phyloP scores from a whole-genome alignment of 2,888 invertebrate species.

The Leptinotarsa peninsularis region DNA sequence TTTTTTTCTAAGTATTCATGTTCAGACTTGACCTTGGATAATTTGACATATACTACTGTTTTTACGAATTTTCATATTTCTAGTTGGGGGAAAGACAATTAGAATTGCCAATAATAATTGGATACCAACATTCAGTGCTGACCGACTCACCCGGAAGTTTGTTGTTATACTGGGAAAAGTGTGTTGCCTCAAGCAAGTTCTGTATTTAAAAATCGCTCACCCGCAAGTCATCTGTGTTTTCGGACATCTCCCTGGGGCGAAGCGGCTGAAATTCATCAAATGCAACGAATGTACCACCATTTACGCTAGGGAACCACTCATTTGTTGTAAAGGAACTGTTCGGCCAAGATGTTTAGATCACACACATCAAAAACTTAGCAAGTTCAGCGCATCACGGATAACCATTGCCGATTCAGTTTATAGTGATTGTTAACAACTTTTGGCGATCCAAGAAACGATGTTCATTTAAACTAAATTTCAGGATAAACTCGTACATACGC shows the following conservation, averaged over 20 bases:
- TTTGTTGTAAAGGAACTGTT: slow-evolving; percentile 10
- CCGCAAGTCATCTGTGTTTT: slow-evolving; percentile 65
- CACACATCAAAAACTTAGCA: neutral
- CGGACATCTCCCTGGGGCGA: slow-evolving; percentile 62
- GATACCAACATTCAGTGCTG: neutral
- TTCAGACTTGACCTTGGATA: too few species aligned
- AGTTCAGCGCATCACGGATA: neutral
- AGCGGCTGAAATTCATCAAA: slow-evolving; percentile 44
- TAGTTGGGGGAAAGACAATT: too few species aligned
- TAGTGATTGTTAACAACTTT: neutral
- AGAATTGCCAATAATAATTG: too few species aligned
- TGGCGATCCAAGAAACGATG: neutral
- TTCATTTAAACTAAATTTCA: neutral
- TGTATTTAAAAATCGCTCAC: slow-evolving; percentile 51
- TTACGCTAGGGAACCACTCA: slow-evolving; percentile 43
- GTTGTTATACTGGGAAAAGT: neutral
- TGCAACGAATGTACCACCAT: slow-evolving; percentile 50
- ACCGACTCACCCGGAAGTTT: neutral
- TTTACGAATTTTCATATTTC: too few species aligned
- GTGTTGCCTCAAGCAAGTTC: neutral
- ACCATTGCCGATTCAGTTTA: neutral
- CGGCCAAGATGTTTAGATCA: neutral
- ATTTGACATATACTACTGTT: too few species aligned
- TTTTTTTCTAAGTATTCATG: too few species aligned
- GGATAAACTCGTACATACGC: slow-evolving; percentile 5